A percentile compares a stretch with the other conserved stretches of the same genome.
These are phyloP conservation scores for Poliocrania exsul DNA, from an alignment of 2,797 vertebrate genomes.

Conservation along the genomic window DNA sequence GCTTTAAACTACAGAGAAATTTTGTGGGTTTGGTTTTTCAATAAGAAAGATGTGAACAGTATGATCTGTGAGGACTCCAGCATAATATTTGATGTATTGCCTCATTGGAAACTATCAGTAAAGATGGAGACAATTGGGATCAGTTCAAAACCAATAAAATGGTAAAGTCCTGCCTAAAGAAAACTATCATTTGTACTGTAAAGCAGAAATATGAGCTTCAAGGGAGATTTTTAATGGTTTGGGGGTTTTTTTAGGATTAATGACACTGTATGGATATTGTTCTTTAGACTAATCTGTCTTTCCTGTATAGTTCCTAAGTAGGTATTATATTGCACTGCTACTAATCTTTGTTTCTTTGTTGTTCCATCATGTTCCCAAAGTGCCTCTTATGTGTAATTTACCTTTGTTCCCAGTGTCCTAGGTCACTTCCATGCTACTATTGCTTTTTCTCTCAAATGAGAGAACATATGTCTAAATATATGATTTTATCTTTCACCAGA, in stretches of 20 bases:
- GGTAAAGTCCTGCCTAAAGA: neutral
- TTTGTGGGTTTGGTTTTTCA: neutral
- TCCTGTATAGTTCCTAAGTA: neutral
- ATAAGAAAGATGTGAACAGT: neutral
- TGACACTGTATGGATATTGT: neutral
- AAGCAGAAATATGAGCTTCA: neutral
- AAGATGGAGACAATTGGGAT: neutral
- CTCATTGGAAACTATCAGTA: neutral
- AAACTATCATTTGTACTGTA: neutral
- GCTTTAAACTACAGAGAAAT: neutral
- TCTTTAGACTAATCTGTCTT: neutral
- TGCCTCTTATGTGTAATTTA: neutral
- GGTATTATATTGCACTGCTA: neutral
- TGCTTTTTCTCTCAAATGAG: neutral
- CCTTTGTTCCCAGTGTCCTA: neutral
- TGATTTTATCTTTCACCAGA: neutral
- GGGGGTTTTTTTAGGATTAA: neutral
- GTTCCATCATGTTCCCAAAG: neutral
- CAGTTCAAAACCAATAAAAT: neutral
- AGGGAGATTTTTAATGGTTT: neutral
- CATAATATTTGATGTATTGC: neutral
- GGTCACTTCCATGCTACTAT: neutral
- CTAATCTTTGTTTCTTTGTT: neutral
- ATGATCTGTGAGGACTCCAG: neutral
- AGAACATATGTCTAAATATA: neutral